A percentile compares a stretch with the other conserved stretches of the same genome.
Evolutionary conservation across 2,113 vertebrate genomes (phyloP).

Genomic region (Puffinus mauretanicus): DNA sequence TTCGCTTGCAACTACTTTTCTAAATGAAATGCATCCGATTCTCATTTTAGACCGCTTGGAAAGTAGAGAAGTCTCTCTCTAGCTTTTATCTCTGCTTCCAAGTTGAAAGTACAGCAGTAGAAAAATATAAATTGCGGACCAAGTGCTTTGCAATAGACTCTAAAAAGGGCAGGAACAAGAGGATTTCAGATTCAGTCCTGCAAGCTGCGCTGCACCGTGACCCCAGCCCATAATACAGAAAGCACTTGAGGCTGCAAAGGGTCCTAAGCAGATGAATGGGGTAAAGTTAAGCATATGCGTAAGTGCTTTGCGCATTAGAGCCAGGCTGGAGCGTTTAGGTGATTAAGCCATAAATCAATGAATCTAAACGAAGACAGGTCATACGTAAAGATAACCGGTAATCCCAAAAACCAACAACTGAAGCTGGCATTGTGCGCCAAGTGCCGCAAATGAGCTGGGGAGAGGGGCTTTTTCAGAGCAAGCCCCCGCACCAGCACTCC

Average conservation of each 20-base stretch:
- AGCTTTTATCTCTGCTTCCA: background rate
- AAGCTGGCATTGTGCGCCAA: background rate
- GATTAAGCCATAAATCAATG: slow-evolving; percentile 27
- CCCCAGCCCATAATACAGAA: background rate
- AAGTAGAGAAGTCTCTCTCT: background rate
- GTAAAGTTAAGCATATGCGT: background rate
- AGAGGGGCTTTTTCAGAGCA: background rate
- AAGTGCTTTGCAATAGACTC: background rate
- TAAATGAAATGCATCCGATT: background rate
- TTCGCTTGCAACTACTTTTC: background rate
- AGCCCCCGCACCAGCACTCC: background rate
- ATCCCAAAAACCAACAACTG: slow-evolving; percentile 27
- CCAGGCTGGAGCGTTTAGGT: background rate
- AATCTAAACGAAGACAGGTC: background rate
- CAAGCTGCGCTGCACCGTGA: background rate
- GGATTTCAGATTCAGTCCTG: background rate
- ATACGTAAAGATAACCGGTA: background rate
- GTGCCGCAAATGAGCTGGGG: background rate
- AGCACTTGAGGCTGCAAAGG: slow-evolving; percentile 15
- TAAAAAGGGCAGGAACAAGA: background rate
- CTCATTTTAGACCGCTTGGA: background rate
- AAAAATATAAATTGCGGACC: background rate
- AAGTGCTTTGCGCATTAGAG: background rate
- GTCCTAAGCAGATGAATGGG: slow-evolving; percentile 13
- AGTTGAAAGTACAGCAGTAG: background rate